Evolutionary conservation across 2,888 invertebrate genomes (phyloP).

Genomic region (Penaeus monodon): DNA sequence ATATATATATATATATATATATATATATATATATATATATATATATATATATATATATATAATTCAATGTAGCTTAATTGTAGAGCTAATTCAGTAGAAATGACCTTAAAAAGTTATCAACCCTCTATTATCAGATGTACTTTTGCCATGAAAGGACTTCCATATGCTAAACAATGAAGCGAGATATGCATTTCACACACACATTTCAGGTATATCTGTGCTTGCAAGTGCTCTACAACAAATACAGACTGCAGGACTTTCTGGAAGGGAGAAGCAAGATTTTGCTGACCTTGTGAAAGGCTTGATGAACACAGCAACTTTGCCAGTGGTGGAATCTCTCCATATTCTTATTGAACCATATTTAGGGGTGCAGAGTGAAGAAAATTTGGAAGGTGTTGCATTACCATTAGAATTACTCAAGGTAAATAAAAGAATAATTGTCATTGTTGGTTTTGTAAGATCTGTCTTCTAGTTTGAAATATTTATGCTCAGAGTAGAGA

Average conservation of each 20-base stretch:
- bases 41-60: no score
- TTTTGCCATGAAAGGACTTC: neutral
- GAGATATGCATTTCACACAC: neutral
- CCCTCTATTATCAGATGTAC: neutral
- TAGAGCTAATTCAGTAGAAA: no score
- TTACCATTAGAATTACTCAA: conserved; percentile 29
- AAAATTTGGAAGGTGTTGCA: conserved; percentile 2
- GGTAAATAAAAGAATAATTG: neutral
- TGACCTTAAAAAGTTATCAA: no score
- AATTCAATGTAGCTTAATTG: no score
- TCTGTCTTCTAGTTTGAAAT: no score
- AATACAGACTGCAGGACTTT: neutral
- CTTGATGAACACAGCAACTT: neutral
- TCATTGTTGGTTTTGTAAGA: no score
- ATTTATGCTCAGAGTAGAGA: no score
- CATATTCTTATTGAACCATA: conserved; percentile 23
- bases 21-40: no score
- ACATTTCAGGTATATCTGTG: conserved; percentile 17
- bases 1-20: no score
- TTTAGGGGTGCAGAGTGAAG: neutral
- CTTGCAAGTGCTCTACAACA: conserved; percentile 3
- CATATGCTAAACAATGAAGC: neutral
- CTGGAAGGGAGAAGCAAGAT: conserved; percentile 21
- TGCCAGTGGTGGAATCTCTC: conserved; percentile 11
- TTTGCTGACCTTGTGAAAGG: conserved; percentile 19